Base-by-base conservation (phyloP, 2,888 invertebrate genomes). In the Caenorhabditis sp. region DNA sequence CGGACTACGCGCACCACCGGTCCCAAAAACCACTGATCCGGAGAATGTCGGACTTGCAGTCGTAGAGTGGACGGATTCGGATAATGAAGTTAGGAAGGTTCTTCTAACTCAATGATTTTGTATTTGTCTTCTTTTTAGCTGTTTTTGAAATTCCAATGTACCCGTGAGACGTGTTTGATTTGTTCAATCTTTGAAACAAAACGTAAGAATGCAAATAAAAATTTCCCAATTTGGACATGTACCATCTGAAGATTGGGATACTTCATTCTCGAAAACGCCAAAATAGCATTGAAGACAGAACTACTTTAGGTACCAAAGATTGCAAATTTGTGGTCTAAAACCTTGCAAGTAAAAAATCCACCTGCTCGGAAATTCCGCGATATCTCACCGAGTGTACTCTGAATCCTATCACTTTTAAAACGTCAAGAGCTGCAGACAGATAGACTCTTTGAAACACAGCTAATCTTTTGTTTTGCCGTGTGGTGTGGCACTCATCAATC, bases 1-100 rank as follows among this genome's bases (percentile, higher is more conserved):
- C 47, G 82, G 82, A 61, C 73, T 82, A 10, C 77, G 82, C 31
- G 58, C 82, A n/a, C 82, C 82, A 16, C 82, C 82, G 10, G 22
- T 82, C 16, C 82, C 82, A 22, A 82, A 82, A 54, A 10, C 44
- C 38, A 47, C 64, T 58, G 70, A 81, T 47, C 49, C 75, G 54
- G 81, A 75, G 64, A 79, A 79, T 26, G 56, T 49, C 35, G 82
- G 82, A 16, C 51, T 82, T 12, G 77, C 59, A 61, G 82, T 82
- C 8, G 73, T 74, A 24, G 77, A 82, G 54, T 82, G 82, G 82
- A 82, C 77, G 28, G 82, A 82, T 68, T 19, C 59, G 12, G 77
- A 82, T 68, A 82, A 82, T 26, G 79, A 70, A 70, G 79, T 79
- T 70, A 70, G 64, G 26, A 79, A 64, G 64, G 70, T 38, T 31